A percentile compares a stretch with the other conserved stretches of the same genome.
These are phyloP conservation scores for Drosophila ohnishii DNA, from an alignment of 1,140 invertebrate species.

Conservation along the genomic window DNA sequence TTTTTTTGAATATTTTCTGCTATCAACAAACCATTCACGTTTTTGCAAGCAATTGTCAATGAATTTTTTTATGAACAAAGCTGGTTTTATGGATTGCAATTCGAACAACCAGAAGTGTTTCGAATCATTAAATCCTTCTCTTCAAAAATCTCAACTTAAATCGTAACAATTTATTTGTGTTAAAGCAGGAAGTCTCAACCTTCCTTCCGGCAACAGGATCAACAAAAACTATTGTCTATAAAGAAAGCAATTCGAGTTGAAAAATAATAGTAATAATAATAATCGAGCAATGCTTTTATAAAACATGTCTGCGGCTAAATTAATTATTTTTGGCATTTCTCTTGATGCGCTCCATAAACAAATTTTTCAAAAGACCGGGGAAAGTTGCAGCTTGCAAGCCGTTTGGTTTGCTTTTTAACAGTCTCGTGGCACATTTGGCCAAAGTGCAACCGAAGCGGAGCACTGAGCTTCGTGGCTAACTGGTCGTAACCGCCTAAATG, in stretches of 20 bases:
- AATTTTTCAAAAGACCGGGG: slow-evolving; percentile 42
- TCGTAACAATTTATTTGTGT: not conserved
- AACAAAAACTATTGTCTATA: slow-evolving; percentile 4
- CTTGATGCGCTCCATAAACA: slow-evolving; percentile 60
- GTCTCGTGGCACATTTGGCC: slow-evolving; percentile 39
- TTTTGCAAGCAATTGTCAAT: slow-evolving; percentile 29
- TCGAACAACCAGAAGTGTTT: slow-evolving; percentile 13
- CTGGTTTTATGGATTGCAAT: slow-evolving; percentile 12
- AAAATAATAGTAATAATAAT: slow-evolving; percentile 16
- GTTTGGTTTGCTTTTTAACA: slow-evolving; percentile 15
- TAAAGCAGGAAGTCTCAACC: slow-evolving; percentile 30
- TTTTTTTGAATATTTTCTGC: slow-evolving; percentile 4
- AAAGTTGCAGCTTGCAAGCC: slow-evolving; percentile 56
- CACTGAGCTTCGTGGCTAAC: slow-evolving; percentile 46
- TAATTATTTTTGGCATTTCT: slow-evolving; percentile 24
- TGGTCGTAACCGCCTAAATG: slow-evolving; percentile 67
- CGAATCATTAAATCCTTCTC: not conserved
- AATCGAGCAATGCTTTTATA: slow-evolving; percentile 51
- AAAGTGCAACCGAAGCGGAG: slow-evolving; percentile 55
- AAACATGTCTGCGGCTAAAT: slow-evolving; percentile 38
- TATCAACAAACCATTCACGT: slow-evolving; percentile 50
- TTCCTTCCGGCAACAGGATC: slow-evolving; percentile 40
- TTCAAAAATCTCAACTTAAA: not conserved
- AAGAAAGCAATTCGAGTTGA: slow-evolving; percentile 14
- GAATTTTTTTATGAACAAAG: slow-evolving; percentile 2